Percentiles rank a stretch among this genome's conserved stretches.
phyloP scores from a whole-genome alignment of 2,888 invertebrate species.

The Andrena chrysosceles region DNA sequence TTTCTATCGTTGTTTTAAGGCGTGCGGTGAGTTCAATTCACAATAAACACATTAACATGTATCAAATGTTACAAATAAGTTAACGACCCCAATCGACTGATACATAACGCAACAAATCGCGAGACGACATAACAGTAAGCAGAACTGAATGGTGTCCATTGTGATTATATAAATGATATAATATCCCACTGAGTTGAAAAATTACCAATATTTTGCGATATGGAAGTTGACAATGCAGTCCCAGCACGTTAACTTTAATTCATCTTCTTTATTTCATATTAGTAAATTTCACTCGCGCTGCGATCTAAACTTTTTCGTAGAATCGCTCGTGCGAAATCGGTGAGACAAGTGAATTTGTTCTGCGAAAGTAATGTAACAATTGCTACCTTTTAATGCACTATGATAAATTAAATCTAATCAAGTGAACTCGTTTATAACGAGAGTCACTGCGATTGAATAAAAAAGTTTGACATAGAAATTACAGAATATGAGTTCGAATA shows the following conservation, averaged over 20 bases:
- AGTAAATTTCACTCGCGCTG: background rate
- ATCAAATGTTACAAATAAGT: conserved; percentile 7
- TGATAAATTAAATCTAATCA: background rate
- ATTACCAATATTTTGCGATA: conserved; percentile 4
- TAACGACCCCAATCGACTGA: background rate
- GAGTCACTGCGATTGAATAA: background rate
- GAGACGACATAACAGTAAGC: conserved; percentile 2
- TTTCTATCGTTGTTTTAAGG: conserved; percentile 44
- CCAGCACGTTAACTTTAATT: background rate
- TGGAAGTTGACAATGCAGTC: background rate
- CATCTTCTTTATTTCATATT: background rate
- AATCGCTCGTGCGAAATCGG: background rate
- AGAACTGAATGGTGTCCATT: conserved; percentile 27
- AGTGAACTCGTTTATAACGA: background rate
- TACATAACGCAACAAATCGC: background rate
- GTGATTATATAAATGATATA: conserved; percentile 65
- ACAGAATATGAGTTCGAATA: background rate
- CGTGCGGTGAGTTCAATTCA: conserved; percentile 55
- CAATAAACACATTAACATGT: background rate
- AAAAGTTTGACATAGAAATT: background rate
- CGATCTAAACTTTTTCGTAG: background rate
- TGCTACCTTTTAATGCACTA: background rate
- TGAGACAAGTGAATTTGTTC: conserved; percentile 9
- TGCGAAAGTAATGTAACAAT: conserved; percentile 13
- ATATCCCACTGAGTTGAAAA: conserved; percentile 42